A percentile compares a stretch with the other conserved stretches of the same genome.
phyloP scores from a whole-genome alignment of 1,140 invertebrate species.

The Vollenhovia emeryi region DNA sequence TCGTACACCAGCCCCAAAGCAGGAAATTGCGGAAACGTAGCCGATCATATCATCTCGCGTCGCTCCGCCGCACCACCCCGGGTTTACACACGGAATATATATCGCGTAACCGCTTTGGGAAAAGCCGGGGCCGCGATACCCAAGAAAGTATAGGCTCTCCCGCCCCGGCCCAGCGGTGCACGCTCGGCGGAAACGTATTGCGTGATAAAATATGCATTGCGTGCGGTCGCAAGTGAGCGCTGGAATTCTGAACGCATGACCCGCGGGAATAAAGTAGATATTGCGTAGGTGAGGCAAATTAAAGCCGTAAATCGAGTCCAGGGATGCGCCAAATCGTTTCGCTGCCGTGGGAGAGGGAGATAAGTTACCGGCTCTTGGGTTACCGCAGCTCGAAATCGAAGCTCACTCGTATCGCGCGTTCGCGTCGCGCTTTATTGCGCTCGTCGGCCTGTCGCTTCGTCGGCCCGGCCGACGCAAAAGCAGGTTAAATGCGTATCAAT shows the following conservation, averaged over 20 bases:
- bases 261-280: conserved; percentile 40
- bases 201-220: conserved; percentile 65
- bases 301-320: conserved; percentile 63
- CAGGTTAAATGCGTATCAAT: conserved; percentile 51
- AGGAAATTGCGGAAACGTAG: conserved; percentile 34
- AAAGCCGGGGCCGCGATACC: neutral
- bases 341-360: conserved; percentile 18
- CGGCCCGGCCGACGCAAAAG: conserved; percentile 11
- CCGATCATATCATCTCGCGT: conserved; percentile 20
- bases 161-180: neutral
- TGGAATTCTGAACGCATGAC: conserved; percentile 47
- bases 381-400: conserved; percentile 38
- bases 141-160: neutral
- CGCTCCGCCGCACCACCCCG: neutral
- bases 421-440: conserved; percentile 40
- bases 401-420: conserved; percentile 16
- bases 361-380: conserved; percentile 38
- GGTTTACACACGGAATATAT: neutral
- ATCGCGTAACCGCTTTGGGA: conserved; percentile 7
- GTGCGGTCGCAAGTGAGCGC: conserved; percentile 50
- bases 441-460: neutral
- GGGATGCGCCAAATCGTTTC: conserved; percentile 40
- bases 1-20: conserved; percentile 14
- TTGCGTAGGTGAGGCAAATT: conserved; percentile 64
- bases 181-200: conserved; percentile 45